Base-by-base conservation (phyloP, 2,888 invertebrate genomes). In the Brassicogethes aeneus region DNA sequence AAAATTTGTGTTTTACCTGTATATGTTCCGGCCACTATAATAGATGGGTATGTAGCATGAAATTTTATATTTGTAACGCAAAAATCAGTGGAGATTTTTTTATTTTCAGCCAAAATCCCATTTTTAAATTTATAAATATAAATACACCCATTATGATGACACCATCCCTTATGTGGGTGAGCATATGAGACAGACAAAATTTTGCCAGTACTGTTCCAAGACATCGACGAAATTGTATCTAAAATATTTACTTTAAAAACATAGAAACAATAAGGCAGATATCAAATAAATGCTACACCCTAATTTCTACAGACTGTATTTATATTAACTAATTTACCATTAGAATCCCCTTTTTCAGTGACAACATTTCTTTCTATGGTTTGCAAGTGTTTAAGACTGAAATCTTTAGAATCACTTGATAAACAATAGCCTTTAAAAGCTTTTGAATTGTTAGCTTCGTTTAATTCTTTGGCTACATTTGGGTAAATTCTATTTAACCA, bases 401-500 rank as follows among this genome's bases (percentile, higher is more conserved):
- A 47, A 30, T 58, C 58, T 10, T 39, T 45, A 3, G 36, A 37
- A 31, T 60, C 59, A 16, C 47, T 49, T 16, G 46, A 43, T 34
- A 55, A 37, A 37, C 50, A 51, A 40, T 62, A 62, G 15, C 60
- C 59, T 39, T 51, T 51, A 46, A 67, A 66, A 3, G 61, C 64
- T 40, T 54, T 59, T 1, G 62, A 60, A 42, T 56, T 57, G 17
- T 51, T 50, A 2, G 55, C 64, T 40, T 71, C 68, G 32, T 67
- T 61, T 2, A 75, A 52, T 54, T 74, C 72, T 31, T 57, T 59
- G 42, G 70, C 69, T 2, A 75, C 64, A 34, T 55, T 48, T 0
- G 74, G 72, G 47, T 62, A 73, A 15, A 74, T 68, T 45, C 62
- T 62, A 12, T 63, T 64, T n/a, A 75, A 45, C 68, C 70, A 75